A percentile compares a stretch with the other conserved stretches of the same genome.
phyloP scores from a whole-genome alignment of 2,888 invertebrate species.

The Melieria crassipennis region DNA sequence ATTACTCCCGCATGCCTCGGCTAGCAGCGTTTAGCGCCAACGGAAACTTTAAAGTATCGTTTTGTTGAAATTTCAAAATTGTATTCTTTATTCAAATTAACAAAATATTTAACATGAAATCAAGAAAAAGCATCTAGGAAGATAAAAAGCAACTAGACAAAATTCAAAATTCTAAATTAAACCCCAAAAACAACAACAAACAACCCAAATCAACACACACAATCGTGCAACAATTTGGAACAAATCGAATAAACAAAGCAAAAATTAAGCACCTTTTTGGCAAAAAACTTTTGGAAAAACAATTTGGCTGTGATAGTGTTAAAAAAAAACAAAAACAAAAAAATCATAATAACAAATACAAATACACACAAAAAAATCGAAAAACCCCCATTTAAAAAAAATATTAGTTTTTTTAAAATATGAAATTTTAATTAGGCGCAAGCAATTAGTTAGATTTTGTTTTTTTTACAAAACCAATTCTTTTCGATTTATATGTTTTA shows the following conservation, averaged over 20 bases:
- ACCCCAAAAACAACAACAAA: conserved; percentile 41
- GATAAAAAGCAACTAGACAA: conserved; percentile 51
- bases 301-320: conserved; percentile 67
- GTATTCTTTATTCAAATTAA: conserved; percentile 23
- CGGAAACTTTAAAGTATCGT: conserved; percentile 1
- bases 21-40: neutral
- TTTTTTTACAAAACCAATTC: conserved; percentile 31
- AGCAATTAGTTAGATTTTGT: conserved; percentile 16
- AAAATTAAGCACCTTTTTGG: conserved; percentile 48
- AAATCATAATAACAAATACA: neutral
- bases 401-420: neutral
- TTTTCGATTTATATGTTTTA: conserved; percentile 3
- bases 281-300: conserved; percentile 61
- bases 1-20: too few species aligned
- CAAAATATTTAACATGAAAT: conserved; percentile 23
- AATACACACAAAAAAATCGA: conserved; percentile 31
- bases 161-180: conserved; percentile 65
- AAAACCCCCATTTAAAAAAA: conserved; percentile 37
- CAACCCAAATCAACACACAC: conserved; percentile 38
- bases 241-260: conserved; percentile 39
- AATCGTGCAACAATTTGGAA: conserved; percentile 8
- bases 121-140: neutral
- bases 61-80: conserved; percentile 12
- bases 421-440: conserved; percentile 12
- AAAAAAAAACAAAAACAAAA: conserved; percentile 46